Conservation (phyloP, 1,140 invertebrate species). For the Drosophila sturtevanti region DNA sequence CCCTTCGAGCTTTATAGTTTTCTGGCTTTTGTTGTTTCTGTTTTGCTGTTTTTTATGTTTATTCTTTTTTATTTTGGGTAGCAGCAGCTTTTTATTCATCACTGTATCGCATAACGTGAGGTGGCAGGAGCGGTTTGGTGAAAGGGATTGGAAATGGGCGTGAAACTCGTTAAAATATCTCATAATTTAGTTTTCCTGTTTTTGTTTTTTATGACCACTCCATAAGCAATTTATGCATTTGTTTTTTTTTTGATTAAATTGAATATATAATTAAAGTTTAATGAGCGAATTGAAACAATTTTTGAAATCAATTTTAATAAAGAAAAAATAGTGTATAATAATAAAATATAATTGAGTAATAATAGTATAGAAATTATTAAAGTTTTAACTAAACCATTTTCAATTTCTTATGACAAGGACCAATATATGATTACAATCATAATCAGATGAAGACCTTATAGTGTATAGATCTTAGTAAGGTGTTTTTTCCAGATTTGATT, state of each 20-base stretch:
- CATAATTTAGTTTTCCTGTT: conserved; percentile 44
- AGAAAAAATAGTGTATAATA: too few species aligned
- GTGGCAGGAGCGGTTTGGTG: neutral
- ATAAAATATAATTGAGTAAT: too few species aligned
- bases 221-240: conserved; percentile 50
- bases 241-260: conserved; percentile 51
- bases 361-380: too few species aligned
- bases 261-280: conserved; percentile 35
- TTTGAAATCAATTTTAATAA: too few species aligned
- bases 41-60: conserved; percentile 61
- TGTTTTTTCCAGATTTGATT: too few species aligned
- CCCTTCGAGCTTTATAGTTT: conserved; percentile 44
- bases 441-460: too few species aligned
- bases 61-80: neutral
- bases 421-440: too few species aligned
- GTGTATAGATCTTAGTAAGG: too few species aligned
- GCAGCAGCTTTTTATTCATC: conserved; percentile 52
- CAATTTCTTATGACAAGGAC: too few species aligned
- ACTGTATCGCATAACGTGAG: conserved; percentile 52
- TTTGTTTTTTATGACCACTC: conserved; percentile 39
- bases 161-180: conserved; percentile 41
- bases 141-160: neutral
- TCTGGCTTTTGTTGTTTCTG: conserved; percentile 47
- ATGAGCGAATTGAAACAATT: conserved; percentile 18
- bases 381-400: too few species aligned